phyloP scores from a whole-genome alignment of 2,113 vertebrate species.

The Pelvicachromis taeniatus region DNA sequence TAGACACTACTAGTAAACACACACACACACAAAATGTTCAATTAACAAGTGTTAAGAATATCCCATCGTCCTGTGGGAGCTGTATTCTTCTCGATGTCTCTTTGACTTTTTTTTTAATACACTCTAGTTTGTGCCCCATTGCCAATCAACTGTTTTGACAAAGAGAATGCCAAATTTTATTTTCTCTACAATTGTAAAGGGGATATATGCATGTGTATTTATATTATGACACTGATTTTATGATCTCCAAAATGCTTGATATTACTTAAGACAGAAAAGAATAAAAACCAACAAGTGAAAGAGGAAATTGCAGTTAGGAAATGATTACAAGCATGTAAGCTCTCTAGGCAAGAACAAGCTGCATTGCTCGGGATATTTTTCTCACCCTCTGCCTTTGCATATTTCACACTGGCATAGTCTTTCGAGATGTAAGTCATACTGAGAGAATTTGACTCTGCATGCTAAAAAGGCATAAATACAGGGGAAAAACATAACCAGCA shows the following conservation, averaged over 20 bases:
- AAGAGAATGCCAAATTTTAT: neutral
- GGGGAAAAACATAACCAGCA: conserved; percentile 51
- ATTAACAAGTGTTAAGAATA: neutral
- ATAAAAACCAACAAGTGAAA: neutral
- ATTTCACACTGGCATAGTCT: conserved; percentile 64
- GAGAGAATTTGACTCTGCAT: conserved; percentile 58
- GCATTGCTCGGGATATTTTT: conserved; percentile 43
- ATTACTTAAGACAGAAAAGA: conserved; percentile 13
- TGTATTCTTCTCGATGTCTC: neutral
- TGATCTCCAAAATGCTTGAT: conserved; percentile 30
- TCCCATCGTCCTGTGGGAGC: neutral
- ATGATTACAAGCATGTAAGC: conserved; percentile 52
- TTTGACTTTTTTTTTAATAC: neutral
- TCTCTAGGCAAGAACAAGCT: conserved; percentile 38
- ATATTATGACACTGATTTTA: conserved; percentile 28
- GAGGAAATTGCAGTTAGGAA: conserved; percentile 45
- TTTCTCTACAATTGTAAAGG: neutral
- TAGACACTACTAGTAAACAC: neutral
- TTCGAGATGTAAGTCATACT: conserved; percentile 61
- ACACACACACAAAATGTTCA: neutral
- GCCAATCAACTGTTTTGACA: neutral
- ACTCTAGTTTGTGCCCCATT: neutral
- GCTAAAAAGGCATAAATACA: conserved; percentile 65
- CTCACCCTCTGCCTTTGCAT: conserved; percentile 54
- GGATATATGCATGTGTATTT: neutral